These are phyloP conservation scores for Xenops minutus DNA, from an alignment of 2,797 vertebrate species.

Conservation along the genomic window DNA sequence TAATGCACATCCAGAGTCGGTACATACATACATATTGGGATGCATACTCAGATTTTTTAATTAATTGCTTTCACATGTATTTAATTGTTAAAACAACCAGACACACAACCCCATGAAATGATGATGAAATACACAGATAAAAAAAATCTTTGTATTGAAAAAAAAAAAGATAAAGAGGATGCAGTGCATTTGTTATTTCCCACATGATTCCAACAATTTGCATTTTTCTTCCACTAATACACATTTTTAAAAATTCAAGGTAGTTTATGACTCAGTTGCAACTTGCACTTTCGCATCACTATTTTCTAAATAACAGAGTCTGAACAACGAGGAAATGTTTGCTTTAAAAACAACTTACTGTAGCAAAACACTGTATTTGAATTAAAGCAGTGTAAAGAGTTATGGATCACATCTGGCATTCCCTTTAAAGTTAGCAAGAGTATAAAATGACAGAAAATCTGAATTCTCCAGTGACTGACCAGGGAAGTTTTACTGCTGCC, in stretches of 20 bases:
- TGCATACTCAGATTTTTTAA: background rate
- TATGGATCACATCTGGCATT: background rate
- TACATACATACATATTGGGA: background rate
- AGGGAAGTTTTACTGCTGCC: background rate
- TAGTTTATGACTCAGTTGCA: conserved; percentile 4
- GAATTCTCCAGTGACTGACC: background rate
- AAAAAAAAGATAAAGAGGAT: background rate
- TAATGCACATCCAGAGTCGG: background rate
- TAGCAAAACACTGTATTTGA: background rate
- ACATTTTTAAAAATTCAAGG: background rate
- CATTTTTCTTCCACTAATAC: conserved; percentile 10
- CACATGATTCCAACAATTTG: background rate
- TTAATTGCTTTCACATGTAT: background rate
- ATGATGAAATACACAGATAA: background rate
- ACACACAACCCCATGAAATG: background rate
- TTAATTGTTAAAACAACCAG: background rate
- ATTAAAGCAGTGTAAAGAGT: background rate
- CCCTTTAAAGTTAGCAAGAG: background rate
- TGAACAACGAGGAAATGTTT: background rate
- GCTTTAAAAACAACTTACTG: background rate
- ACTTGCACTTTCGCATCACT: conserved; percentile 9
- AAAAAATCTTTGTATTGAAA: background rate
- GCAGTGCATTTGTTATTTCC: background rate
- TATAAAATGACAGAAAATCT: background rate
- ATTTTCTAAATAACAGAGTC: conserved; percentile 1